These are phyloP conservation scores for Peribatodes rhomboidaria DNA, from an alignment of 2,888 invertebrate genomes.

Conservation along the genomic window DNA sequence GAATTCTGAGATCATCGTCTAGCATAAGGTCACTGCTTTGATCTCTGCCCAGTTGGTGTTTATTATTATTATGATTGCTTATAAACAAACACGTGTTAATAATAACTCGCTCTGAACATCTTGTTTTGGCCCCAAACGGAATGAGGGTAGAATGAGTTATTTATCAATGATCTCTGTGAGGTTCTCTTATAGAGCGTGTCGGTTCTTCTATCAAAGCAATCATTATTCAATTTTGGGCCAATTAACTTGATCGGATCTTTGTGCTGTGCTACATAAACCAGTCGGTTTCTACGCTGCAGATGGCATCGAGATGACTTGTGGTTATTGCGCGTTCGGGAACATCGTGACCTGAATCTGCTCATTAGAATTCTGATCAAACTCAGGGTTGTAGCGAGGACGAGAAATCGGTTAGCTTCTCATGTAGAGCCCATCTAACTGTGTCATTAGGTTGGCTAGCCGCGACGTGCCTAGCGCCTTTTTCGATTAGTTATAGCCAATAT, in stretches of 20 bases:
- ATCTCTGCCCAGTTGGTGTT: slow-evolving; percentile 40
- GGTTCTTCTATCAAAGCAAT: slow-evolving; percentile 58
- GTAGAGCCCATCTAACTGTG: slow-evolving; percentile 53
- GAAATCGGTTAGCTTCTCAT: slow-evolving; percentile 22
- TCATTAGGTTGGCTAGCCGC: slow-evolving; percentile 69
- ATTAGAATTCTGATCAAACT: slow-evolving; percentile 37
- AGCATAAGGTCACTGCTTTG: slow-evolving; percentile 46
- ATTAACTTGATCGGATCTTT: slow-evolving; percentile 61
- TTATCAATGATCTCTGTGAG: slow-evolving; percentile 53
- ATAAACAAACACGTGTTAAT: slow-evolving; percentile 36
- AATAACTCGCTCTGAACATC: slow-evolving; percentile 37
- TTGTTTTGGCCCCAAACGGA: slow-evolving; percentile 29
- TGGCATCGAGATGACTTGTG: slow-evolving; percentile 51
- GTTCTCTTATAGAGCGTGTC: slow-evolving; percentile 52
- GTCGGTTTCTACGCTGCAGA: slow-evolving; percentile 48
- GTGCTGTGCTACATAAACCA: slow-evolving; percentile 59
- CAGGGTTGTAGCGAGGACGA: slow-evolving; percentile 24
- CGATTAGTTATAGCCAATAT: slow-evolving; percentile 70
- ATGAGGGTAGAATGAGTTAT: slow-evolving; percentile 41
- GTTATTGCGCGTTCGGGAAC: slow-evolving; percentile 42
- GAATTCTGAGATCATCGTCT: slow-evolving; percentile 49
- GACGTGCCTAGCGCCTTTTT: slow-evolving; percentile 65
- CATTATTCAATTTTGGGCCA: slow-evolving; percentile 50
- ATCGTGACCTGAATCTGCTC: slow-evolving; percentile 40
- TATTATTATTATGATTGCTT: slow-evolving; percentile 27